Evolutionary conservation across 2,797 vertebrate species (phyloP).

Genomic region (Fundulus diaphanus): DNA sequence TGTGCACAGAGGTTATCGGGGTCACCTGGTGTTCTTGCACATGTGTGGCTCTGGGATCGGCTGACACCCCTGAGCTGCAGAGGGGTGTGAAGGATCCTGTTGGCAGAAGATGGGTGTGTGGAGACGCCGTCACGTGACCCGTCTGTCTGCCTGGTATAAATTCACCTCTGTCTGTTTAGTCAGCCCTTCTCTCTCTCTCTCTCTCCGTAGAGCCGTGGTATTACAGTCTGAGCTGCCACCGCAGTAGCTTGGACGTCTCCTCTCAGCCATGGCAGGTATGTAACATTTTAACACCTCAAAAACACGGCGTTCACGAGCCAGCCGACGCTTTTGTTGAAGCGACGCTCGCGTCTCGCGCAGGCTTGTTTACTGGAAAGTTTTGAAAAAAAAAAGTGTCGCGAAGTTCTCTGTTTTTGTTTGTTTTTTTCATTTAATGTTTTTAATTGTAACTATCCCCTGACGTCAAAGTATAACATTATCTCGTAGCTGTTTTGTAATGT

Average conservation of each 20-base stretch:
- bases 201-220: constrained; percentile 23
- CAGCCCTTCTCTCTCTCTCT: constrained; percentile 56
- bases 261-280: constrained; percentile 81
- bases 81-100: constrained; percentile 26
- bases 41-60: not conserved
- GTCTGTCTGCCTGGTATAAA: constrained; percentile 72
- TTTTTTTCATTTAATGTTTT: not conserved
- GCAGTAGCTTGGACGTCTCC: constrained; percentile 53
- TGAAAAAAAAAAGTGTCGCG: not conserved
- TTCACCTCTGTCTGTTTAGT: constrained; percentile 47
- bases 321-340: not conserved
- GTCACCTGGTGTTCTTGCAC: not conserved
- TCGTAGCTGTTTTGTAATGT: not conserved
- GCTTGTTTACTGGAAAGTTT: not conserved
- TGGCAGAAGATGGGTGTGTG: constrained; percentile 63
- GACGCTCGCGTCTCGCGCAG: not conserved
- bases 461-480: not conserved
- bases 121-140: constrained; percentile 71
- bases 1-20: not conserved
- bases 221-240: constrained; percentile 49
- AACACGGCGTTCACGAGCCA: too few relatives aligned
- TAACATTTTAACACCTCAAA: constrained; percentile 18
- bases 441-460: not conserved
- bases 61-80: constrained; percentile 17
- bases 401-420: not conserved